Conservation (phyloP, 2,888 invertebrate genomes). For the Phaedon cochleariae region DNA sequence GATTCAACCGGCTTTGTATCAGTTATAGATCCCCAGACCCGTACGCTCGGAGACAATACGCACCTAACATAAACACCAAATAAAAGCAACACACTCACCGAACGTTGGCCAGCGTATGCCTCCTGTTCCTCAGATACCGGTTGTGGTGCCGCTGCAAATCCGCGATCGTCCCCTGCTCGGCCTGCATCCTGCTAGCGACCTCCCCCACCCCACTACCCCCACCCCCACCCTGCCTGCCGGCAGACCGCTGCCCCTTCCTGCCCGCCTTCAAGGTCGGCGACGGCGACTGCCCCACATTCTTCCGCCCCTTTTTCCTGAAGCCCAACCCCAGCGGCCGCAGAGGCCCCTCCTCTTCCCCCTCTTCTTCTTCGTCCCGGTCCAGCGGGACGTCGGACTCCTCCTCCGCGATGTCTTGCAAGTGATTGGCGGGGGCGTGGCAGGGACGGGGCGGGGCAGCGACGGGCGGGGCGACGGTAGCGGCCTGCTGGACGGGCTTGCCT, state of each 20-base stretch:
- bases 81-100: constrained; percentile 75
- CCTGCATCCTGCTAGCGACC: constrained; percentile 80
- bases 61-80: too few relatives aligned
- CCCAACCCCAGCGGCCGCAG: constrained; percentile 57
- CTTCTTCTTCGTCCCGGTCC: too few relatives aligned
- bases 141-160: constrained; percentile 90
- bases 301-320: constrained; percentile 13
- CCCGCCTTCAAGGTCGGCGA: constrained; percentile 69
- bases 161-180: constrained; percentile 90
- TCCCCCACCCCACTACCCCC: constrained; percentile 61
- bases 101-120: constrained; percentile 91
- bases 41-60: too few relatives aligned
- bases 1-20: too few relatives aligned
- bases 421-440: constrained; percentile 64
- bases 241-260: constrained; percentile 63
- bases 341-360: constrained; percentile 55
- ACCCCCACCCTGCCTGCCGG: constrained; percentile 79
- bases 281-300: constrained; percentile 53
- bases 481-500: constrained; percentile 58
- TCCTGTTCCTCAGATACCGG: constrained; percentile 83
- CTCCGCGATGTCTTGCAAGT: constrained; percentile 82
- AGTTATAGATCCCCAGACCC: too few relatives aligned
- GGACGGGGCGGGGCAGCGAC: constrained; percentile 54
- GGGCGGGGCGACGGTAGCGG: constrained; percentile 56
- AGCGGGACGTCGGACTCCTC: constrained; percentile 72